These are phyloP conservation scores for Oncorhynchus masou DNA, from an alignment of 2,113 vertebrate species.

Conservation along the genomic window DNA sequence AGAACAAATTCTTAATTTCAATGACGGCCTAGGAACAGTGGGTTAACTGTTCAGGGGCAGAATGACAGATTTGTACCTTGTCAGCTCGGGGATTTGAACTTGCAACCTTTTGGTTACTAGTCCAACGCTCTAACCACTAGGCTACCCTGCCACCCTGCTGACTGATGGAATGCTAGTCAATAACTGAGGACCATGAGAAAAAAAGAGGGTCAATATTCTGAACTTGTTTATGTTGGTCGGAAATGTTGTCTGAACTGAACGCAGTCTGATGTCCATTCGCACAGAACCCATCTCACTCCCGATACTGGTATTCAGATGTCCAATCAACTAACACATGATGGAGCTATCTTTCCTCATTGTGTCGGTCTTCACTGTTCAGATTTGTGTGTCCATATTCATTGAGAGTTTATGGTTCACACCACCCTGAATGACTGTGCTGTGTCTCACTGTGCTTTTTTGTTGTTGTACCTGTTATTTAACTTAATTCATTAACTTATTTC, in stretches of 20 bases:
- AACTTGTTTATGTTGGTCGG: slow-evolving; percentile 59
- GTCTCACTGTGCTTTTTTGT: not conserved
- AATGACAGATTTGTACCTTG: too few relatives aligned
- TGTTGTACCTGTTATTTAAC: too few relatives aligned
- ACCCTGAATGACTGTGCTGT: slow-evolving; percentile 21
- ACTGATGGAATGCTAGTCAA: slow-evolving; percentile 59
- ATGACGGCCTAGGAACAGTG: too few relatives aligned
- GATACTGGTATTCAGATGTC: not conserved
- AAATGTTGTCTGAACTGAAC: slow-evolving; percentile 12
- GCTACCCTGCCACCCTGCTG: too few relatives aligned
- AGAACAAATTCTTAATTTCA: too few relatives aligned
- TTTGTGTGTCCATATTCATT: slow-evolving; percentile 17
- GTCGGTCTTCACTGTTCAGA: not conserved
- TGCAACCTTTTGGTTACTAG: too few relatives aligned
- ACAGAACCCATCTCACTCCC: not conserved
- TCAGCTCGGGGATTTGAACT: too few relatives aligned
- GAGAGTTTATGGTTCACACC: slow-evolving; percentile 15
- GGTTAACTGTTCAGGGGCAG: too few relatives aligned
- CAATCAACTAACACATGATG: not conserved
- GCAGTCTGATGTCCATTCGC: slow-evolving; percentile 7
- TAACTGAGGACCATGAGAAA: slow-evolving; percentile 51
- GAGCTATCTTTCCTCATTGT: not conserved
- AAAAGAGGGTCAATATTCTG: slow-evolving; percentile 49
- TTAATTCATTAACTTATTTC: too few relatives aligned
- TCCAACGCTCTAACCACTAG: too few relatives aligned